phyloP scores from a whole-genome alignment of 2,888 invertebrate genomes.

The Drosophila prolongata region DNA sequence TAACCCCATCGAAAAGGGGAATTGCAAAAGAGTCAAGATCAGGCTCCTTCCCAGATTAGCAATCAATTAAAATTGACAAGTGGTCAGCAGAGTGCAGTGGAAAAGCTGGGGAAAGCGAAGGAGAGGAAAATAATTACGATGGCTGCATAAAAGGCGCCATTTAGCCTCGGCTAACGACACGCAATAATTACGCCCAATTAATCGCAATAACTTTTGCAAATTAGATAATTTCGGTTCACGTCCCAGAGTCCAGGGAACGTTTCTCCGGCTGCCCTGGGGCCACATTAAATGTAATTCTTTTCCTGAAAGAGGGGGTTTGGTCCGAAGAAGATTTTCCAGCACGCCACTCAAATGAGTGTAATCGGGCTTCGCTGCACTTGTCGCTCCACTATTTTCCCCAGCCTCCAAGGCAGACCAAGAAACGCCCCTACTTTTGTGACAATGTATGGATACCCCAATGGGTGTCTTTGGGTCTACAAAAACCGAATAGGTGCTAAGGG shows the following conservation, averaged over 20 bases:
- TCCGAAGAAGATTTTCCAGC: conserved; percentile 27
- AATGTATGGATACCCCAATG: conserved; percentile 24
- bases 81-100: conserved; percentile 46
- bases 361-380: conserved; percentile 54
- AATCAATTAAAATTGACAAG: conserved; percentile 83
- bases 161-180: conserved; percentile 67
- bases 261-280: conserved; percentile 37
- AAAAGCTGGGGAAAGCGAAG: conserved; percentile 36
- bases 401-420: conserved; percentile 29
- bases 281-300: conserved; percentile 53
- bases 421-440: conserved; percentile 40
- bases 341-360: conserved; percentile 56
- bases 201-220: conserved; percentile 82
- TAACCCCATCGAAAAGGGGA: conserved; percentile 55
- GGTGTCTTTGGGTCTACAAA: conserved; percentile 15
- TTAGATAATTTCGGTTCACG: conserved; percentile 78
- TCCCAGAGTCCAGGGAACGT: conserved; percentile 16
- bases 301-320: conserved; percentile 34
- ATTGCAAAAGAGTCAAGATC: conserved; percentile 51
- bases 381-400: conserved; percentile 30
- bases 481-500: not conserved
- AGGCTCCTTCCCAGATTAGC: conserved; percentile 77
- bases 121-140: conserved; percentile 75
- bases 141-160: conserved; percentile 74
- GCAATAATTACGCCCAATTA: conserved; percentile 82